Evolutionary conservation across 2,888 invertebrate genomes (phyloP).

Genomic region (Rotaria socialis): DNA sequence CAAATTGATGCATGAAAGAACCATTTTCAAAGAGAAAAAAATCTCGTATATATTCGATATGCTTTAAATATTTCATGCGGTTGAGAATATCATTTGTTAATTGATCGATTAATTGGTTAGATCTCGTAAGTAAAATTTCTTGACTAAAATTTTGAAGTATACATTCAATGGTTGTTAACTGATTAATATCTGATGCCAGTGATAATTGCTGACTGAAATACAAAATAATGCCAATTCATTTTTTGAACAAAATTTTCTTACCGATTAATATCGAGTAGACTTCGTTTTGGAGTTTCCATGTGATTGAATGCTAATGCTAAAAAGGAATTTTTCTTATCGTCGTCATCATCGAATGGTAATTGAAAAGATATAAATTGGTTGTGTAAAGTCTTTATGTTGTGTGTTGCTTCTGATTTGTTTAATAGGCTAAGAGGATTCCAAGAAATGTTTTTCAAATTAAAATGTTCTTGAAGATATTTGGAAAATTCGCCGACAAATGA

Average conservation of each 20-base stretch:
- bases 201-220: neutral
- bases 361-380: neutral
- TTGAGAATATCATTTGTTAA: neutral
- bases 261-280: neutral
- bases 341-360: neutral
- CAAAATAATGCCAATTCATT: neutral
- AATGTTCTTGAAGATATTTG: neutral
- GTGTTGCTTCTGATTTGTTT: neutral
- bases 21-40: constrained; percentile 32
- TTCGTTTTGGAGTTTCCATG: neutral
- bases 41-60: neutral
- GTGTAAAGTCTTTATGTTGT: neutral
- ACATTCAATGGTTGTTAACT: neutral
- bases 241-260: neutral
- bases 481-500: neutral
- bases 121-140: neutral
- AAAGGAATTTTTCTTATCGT: neutral
- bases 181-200: neutral
- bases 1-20: constrained; percentile 34
- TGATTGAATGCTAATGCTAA: neutral
- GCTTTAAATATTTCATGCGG: neutral
- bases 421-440: neutral
- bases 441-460: neutral
- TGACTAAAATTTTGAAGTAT: neutral
- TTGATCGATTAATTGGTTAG: neutral